Base-by-base conservation (phyloP, 2,888 invertebrate species). In the Drosophila robusta region DNA sequence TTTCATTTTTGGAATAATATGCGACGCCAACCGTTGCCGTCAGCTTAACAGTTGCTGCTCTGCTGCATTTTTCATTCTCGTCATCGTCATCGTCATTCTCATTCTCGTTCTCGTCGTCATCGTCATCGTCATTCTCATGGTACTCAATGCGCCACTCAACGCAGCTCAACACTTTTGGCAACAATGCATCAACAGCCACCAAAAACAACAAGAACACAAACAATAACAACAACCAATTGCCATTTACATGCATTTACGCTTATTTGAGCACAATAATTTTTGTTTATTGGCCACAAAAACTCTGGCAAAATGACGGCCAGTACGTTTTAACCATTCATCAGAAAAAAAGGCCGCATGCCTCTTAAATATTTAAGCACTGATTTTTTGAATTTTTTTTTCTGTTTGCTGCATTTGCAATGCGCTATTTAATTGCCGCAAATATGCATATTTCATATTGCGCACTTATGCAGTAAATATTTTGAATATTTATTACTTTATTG, bases 241-340 rank as follows among this genome's bases (percentile, higher is more conserved):
- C 80, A 80, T 85, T 78, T 76, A 78, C 83, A 70, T 77, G 72
- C 77, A 79, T 87, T 88, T 76, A 86, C 87, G 85, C 89, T 87
- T 84, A 87, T 88, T 86, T 88, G 87, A 75, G 87, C 85, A 78
- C 84, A 87, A 86, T 86, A 73, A 84, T 84, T 84, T 88, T 70
- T 80, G 88, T 88, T 86, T 86, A 86, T 88, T 85, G 84, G 66
- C 75, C 78, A 78, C 80, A 80, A 88, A 83, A 80, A 82, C 73
- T 62, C 55, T 67, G 70, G 56, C 70, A 67, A 75, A 80, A 74
- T 56, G 66, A 42, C 49, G 55, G 26, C 61, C 52, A 42, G 22
- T 47, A 29, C 46, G 4, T 58, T 61, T 52, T 55, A 79, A 52
- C 57, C n/a, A 44, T 9, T 3, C 6, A 14, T 24, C 41, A 50